phyloP scores from a whole-genome alignment of 1,140 invertebrate species.

The Bilobella aurantiaca region DNA sequence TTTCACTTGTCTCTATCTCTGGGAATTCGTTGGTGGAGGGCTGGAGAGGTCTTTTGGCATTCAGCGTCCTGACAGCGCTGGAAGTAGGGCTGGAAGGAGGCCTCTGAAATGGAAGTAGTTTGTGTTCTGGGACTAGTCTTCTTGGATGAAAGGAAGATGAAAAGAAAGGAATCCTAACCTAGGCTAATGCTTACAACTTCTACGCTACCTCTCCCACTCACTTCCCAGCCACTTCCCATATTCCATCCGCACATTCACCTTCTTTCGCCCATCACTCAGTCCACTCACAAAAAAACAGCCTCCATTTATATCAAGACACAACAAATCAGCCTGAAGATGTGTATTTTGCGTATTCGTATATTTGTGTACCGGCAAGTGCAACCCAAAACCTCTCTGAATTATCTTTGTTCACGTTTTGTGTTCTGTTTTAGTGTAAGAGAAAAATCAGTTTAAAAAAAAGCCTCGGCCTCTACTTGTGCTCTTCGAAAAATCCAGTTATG shows the following conservation, averaged over 20 bases:
- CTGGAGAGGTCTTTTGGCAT: neutral
- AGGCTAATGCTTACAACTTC: conserved; percentile 22
- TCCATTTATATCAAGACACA: too few relatives aligned
- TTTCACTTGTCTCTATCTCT: neutral
- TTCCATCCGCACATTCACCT: neutral
- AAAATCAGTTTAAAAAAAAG: too few relatives aligned
- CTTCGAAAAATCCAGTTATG: too few relatives aligned
- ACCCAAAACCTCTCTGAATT: too few relatives aligned
- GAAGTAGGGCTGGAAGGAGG: neutral
- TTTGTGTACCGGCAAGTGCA: too few relatives aligned
- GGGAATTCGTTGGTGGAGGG: neutral
- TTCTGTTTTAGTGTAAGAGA: too few relatives aligned
- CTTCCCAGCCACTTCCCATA: neutral
- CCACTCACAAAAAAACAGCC: too few relatives aligned
- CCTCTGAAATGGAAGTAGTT: neutral
- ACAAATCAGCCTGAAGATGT: too few relatives aligned
- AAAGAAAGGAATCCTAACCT: conserved; percentile 25
- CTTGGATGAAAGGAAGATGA: conserved; percentile 12
- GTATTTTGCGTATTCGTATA: too few relatives aligned
- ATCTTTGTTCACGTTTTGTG: too few relatives aligned
- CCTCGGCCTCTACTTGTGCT: too few relatives aligned
- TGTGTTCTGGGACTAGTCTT: conserved; percentile 1
- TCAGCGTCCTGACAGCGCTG: neutral
- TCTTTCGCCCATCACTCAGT: neutral
- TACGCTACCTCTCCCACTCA: neutral